Conservation (phyloP, 2,797 vertebrate species). For the Lateolabrax maculatus region DNA sequence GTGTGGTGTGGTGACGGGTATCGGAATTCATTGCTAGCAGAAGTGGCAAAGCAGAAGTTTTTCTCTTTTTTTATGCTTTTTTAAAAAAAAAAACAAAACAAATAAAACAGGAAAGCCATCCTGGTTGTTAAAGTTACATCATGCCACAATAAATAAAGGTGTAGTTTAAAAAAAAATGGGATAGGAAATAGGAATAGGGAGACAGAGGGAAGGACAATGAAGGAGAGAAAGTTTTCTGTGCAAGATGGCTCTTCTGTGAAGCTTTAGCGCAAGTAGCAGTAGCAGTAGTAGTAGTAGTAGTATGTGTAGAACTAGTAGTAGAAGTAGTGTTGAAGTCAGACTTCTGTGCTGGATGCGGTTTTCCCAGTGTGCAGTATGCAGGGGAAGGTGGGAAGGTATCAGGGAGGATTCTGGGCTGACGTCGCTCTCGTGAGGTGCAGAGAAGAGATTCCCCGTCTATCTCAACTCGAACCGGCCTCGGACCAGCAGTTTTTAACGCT, state of each 20-base stretch:
- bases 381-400: constrained; percentile 21
- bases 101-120: constrained; percentile 72
- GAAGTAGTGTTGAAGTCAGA: constrained; percentile 69
- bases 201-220: constrained; percentile 24
- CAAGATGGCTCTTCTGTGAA: constrained; percentile 75
- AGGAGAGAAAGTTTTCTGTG: constrained; percentile 65
- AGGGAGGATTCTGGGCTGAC: constrained; percentile 24
- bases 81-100: constrained; percentile 27
- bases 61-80: constrained; percentile 39
- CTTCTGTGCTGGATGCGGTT: constrained; percentile 58
- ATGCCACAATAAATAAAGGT: constrained; percentile 93
- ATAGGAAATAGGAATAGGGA: constrained; percentile 13
- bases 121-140: constrained; percentile 81
- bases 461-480: constrained; percentile 14
- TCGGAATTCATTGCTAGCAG: constrained; percentile 74
- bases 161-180: constrained; percentile 51
- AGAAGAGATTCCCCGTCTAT: constrained; percentile 12
- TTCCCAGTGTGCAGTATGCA: constrained; percentile 48
- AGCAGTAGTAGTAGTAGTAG: constrained; percentile 64
- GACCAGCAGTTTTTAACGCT: constrained; percentile 23
- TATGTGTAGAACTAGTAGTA: constrained; percentile 77
- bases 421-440: constrained; percentile 29
- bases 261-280: constrained; percentile 80
- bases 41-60: constrained; percentile 83
- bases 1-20: constrained; percentile 82